Conservation (phyloP, 2,888 invertebrate species). For the Meloe dianella region DNA sequence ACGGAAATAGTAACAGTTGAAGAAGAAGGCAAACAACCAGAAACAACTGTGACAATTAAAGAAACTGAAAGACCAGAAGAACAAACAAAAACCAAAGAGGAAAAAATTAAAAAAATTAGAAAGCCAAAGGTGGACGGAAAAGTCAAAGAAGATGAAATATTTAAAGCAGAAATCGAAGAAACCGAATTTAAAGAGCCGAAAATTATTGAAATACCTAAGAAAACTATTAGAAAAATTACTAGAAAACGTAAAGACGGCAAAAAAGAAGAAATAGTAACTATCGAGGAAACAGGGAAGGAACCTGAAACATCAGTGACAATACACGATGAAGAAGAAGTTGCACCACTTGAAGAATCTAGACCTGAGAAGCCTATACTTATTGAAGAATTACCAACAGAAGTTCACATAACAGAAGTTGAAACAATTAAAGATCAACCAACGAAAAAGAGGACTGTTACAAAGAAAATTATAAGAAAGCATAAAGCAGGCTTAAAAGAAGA, state of each 20-base stretch:
- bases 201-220: constrained; percentile 38
- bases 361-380: constrained; percentile 33
- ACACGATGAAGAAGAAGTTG: constrained; percentile 32
- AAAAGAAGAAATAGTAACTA: constrained; percentile 47
- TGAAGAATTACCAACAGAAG: constrained; percentile 44
- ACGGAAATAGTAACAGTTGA: constrained; percentile 56
- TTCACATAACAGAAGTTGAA: constrained; percentile 41
- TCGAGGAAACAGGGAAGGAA: constrained; percentile 46
- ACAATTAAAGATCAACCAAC: constrained; percentile 41
- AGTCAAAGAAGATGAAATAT: neutral
- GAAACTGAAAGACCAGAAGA: constrained; percentile 37
- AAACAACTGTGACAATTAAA: constrained; percentile 47
- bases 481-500: constrained; percentile 52
- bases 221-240: constrained; percentile 38
- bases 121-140: neutral
- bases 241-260: constrained; percentile 47
- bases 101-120: constrained; percentile 35
- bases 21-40: constrained; percentile 48
- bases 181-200: constrained; percentile 39
- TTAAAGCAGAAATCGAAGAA: constrained; percentile 35
- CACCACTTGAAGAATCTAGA: constrained; percentile 40
- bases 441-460: constrained; percentile 46
- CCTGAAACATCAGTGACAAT: constrained; percentile 41
- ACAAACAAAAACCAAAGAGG: constrained; percentile 47
- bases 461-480: constrained; percentile 52